Conservation (phyloP, 1,140 invertebrate species). For the Hycleus cichorii region DNA sequence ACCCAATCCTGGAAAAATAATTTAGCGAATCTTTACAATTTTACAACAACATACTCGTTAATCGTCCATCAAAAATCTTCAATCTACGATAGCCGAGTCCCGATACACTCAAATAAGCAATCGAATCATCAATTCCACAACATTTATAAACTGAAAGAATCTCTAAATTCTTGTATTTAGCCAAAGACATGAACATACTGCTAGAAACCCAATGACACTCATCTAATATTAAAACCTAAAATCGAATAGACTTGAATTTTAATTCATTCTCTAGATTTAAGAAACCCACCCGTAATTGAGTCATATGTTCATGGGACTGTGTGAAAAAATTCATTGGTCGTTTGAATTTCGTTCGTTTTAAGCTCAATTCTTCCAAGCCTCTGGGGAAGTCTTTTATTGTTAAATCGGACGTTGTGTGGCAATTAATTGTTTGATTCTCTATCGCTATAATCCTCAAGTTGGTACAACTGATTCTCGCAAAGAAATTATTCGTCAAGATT, state of each 20-base stretch:
- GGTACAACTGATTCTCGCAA: too few relatives aligned
- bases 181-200: background rate
- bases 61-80: constrained; percentile 5
- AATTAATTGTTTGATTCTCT: constrained; percentile 4
- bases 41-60: constrained; percentile 1
- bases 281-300: background rate
- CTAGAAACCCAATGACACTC: constrained; percentile 2
- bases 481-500: too few relatives aligned
- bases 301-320: background rate
- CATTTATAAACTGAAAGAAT: constrained; percentile 7
- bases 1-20: background rate
- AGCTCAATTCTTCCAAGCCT: constrained; percentile 15
- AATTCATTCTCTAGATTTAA: too few relatives aligned
- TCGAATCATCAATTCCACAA: background rate
- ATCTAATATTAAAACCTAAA: constrained; percentile 2
- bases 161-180: constrained; percentile 1
- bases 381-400: constrained; percentile 5
- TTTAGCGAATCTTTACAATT: background rate
- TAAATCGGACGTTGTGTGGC: background rate
- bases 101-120: constrained; percentile 1
- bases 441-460: constrained; percentile 4
- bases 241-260: too few relatives aligned
- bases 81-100: background rate
- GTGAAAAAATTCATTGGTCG: background rate
- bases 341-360: constrained; percentile 1